phyloP scores from a whole-genome alignment of 2,888 invertebrate species.

The Pristionchus entomophagus region DNA sequence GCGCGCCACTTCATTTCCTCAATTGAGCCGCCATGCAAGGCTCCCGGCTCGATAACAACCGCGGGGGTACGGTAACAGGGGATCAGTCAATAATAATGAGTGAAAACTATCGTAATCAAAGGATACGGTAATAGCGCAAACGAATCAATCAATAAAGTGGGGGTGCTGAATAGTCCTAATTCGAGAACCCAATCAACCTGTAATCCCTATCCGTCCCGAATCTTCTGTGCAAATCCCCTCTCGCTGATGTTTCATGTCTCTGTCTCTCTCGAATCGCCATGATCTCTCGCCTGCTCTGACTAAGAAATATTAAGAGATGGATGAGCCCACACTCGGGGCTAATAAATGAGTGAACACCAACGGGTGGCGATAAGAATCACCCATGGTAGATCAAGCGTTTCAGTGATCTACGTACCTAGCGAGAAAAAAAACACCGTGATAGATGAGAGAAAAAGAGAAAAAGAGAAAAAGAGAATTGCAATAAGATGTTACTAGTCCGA shows the following conservation, averaged over 20 bases:
- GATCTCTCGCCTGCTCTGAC: not conserved
- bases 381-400: too few relatives aligned
- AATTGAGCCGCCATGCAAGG: not conserved
- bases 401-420: too few relatives aligned
- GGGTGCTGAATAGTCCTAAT: not conserved
- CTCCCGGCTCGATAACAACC: too few relatives aligned
- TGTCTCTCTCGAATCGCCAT: not conserved
- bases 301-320: not conserved
- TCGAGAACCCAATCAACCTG: not conserved
- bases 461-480: not conserved
- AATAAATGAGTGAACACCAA: slow-evolving; percentile 15
- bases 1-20: slow-evolving; percentile 27
- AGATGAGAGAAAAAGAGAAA: not conserved
- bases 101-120: not conserved
- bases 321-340: not conserved
- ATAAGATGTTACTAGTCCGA: not conserved
- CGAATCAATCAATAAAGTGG: not conserved
- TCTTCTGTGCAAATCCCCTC: slow-evolving; percentile 14
- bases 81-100: too few relatives aligned
- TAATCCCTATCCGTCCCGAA: slow-evolving; percentile 13
- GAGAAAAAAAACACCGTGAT: too few relatives aligned
- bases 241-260: not conserved
- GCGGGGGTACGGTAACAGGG: too few relatives aligned
- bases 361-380: not conserved
- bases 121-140: not conserved